A percentile compares a stretch with the other conserved stretches of the same genome.
Evolutionary conservation across 1,140 invertebrate genomes (phyloP).

Genomic region (Cylas formicarius): DNA sequence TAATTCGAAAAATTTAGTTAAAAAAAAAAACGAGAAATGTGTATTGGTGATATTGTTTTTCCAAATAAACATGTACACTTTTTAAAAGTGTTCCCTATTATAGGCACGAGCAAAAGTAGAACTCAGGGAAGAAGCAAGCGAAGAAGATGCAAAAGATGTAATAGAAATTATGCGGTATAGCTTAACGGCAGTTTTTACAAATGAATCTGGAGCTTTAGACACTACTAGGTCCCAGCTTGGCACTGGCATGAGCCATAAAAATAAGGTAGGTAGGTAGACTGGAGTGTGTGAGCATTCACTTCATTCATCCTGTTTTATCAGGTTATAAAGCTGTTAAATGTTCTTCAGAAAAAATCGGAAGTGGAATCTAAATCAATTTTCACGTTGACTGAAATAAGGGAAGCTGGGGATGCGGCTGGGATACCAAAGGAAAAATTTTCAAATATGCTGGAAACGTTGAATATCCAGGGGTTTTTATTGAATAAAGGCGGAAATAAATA

Average conservation of each 20-base stretch:
- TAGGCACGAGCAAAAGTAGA: slow-evolving; percentile 80
- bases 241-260: slow-evolving; percentile 63
- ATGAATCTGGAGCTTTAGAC: slow-evolving; percentile 62
- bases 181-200: slow-evolving; percentile 66
- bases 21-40: no score
- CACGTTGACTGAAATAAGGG: slow-evolving; percentile 66
- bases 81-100: not conserved
- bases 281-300: not conserved
- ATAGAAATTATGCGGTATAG: slow-evolving; percentile 79
- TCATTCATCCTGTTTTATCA: slow-evolving; percentile 38
- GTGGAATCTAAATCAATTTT: slow-evolving; percentile 63
- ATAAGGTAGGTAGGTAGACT: slow-evolving; percentile 47
- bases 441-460: slow-evolving; percentile 66
- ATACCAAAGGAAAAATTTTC: slow-evolving; percentile 54
- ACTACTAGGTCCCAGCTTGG: slow-evolving; percentile 64
- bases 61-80: no score
- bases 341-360: slow-evolving; percentile 57
- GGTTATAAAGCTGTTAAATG: slow-evolving; percentile 68
- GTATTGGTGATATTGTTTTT: no score
- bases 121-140: slow-evolving; percentile 70
- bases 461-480: slow-evolving; percentile 77
- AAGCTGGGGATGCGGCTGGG: slow-evolving; percentile 56
- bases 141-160: slow-evolving; percentile 75
- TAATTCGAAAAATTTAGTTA: no score
- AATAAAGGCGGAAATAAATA: slow-evolving; percentile 77